A percentile compares a stretch with the other conserved stretches of the same genome.
Conservation (phyloP, 2,797 vertebrate genomes). For the Cynodonichthys magdalenae region DNA sequence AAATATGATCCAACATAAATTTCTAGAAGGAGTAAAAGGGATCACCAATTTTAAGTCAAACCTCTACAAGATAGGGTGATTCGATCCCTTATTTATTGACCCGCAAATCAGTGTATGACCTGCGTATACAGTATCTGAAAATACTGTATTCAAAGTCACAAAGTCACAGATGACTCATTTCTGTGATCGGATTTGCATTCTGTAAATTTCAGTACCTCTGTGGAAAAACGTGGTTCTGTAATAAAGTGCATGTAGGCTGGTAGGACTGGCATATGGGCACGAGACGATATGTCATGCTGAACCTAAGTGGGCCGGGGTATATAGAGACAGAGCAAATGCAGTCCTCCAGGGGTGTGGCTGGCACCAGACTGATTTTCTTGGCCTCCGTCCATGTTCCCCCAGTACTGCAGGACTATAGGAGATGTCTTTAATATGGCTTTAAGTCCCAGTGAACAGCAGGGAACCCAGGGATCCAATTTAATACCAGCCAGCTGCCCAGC, state of each 20-base stretch:
- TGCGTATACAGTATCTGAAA: constrained; percentile 11
- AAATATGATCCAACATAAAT: constrained; percentile 71
- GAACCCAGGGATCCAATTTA: constrained; percentile 81
- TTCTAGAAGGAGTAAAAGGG: constrained; percentile 56
- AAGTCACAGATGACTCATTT: constrained; percentile 40
- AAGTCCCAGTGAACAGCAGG: constrained; percentile 77
- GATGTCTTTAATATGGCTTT: constrained; percentile 81
- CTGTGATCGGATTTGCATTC: constrained; percentile 45
- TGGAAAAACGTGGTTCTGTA: constrained; percentile 19
- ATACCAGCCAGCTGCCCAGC: constrained; percentile 81
- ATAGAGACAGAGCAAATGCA: constrained; percentile 74
- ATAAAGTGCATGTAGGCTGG: constrained; percentile 43
- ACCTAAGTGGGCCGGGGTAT: constrained; percentile 58
- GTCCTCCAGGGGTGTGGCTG: constrained; percentile 76
- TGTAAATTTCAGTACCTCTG: constrained; percentile 49
- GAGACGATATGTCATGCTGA: constrained; percentile 59
- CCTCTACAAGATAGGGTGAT: constrained; percentile 35
- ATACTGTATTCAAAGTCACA: constrained; percentile 7
- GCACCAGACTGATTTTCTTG: constrained; percentile 78
- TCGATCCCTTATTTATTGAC: constrained; percentile 9
- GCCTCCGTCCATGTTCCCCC: constrained; percentile 77
- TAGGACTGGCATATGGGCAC: constrained; percentile 52
- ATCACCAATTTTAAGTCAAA: constrained; percentile 51
- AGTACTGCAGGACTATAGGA: constrained; percentile 73
- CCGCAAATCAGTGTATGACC: constrained; percentile 19